A percentile compares a stretch with the other conserved stretches of the same genome.
phyloP scores from a whole-genome alignment of 2,113 vertebrate genomes.

The Triplophysa rosa region DNA sequence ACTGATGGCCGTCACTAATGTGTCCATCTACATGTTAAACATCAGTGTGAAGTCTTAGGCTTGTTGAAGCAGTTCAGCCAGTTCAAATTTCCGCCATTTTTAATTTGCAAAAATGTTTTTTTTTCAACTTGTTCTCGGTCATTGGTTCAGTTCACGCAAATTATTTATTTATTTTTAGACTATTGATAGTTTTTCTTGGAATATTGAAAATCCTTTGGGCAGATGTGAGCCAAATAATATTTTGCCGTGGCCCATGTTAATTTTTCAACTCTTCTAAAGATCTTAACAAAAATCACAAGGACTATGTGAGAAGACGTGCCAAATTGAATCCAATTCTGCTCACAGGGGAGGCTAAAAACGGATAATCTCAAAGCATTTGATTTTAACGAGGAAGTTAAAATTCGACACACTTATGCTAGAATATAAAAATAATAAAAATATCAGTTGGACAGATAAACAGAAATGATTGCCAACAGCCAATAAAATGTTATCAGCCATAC shows the following conservation, averaged over 20 bases:
- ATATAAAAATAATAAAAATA: neutral
- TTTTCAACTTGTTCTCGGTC: no score
- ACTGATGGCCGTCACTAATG: neutral
- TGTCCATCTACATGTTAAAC: neutral
- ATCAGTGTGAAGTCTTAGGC: neutral
- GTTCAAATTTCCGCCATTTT: no score
- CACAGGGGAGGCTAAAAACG: neutral
- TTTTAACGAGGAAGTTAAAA: constrained; percentile 5
- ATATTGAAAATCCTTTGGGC: neutral
- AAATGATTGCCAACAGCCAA: neutral
- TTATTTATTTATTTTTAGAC: neutral
- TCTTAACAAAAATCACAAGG: neutral
- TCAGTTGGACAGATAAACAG: constrained; percentile 11
- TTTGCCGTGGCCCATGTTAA: neutral
- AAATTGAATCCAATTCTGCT: neutral
- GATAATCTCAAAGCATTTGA: neutral
- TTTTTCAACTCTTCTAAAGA: neutral
- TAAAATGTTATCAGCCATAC: neutral
- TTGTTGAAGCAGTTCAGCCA: neutral
- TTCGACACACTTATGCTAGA: neutral
- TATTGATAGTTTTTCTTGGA: neutral
- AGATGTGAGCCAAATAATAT: neutral
- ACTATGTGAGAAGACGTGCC: neutral
- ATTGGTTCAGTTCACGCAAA: neutral
- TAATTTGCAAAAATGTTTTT: no score